Evolutionary conservation across 2,797 vertebrate genomes (phyloP), one percentile per base, ranked within the genome.

Genomic region (Danio aesculapii): DNA sequence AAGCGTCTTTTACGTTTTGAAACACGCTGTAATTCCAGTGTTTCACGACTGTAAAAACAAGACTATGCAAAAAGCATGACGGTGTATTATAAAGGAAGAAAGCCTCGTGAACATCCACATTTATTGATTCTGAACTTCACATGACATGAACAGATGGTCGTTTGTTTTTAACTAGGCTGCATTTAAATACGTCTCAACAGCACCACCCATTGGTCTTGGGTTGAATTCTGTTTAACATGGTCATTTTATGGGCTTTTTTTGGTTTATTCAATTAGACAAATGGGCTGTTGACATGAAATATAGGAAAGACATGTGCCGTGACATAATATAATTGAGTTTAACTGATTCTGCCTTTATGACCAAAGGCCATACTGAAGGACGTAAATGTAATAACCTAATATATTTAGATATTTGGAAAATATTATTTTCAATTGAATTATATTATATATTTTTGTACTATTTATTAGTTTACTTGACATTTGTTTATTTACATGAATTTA

Each of bases 121-220:
- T 11, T 16, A 52, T 41, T 49, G 17, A 50, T 10, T 0, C 41
- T 70, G 30, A 12, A 43, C 4, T 55, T 55, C 7, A 6, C 3
- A 55, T 8, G 6, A 66, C 62, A 46, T 66, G n/a, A 21, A 19
- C 50, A 43, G 12, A 72, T 14, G 8, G 41, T 6, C 53, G 9
- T 12, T 58, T 44, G 6, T 58, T 12, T 30, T 30, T 19, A 58
- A 72, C 17, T 30, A 19, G 53, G 5, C 46, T 58, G 13, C 8
- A 44, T 44, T 70, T 47, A n/a, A 21, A 30, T 75, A 58, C 10
- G 57, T 62, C 30, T 62, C 47, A 63, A 79, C 67, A 79, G 57
- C 77, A 63, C 67, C 67, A 30, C 58, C 77, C 44, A 52, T 50
- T 39, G 67, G 67, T 12, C 8, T 50, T 8, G 41, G 4, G 12